Conservation (phyloP, 2,113 vertebrate genomes). For the Nymphicus hollandicus region DNA sequence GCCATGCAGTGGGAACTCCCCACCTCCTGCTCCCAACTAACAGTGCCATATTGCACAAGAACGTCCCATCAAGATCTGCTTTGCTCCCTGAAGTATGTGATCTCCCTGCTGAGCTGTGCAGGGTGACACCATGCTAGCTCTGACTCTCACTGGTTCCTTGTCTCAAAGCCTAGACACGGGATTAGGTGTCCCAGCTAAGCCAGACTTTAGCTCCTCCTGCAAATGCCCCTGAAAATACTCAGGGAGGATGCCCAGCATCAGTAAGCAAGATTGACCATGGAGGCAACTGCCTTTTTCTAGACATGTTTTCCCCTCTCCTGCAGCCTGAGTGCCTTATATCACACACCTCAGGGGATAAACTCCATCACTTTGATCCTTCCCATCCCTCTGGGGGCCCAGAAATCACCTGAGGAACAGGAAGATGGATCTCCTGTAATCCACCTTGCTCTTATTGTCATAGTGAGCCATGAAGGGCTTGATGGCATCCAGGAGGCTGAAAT, state of each 20-base stretch:
- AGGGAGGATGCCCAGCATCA: background rate
- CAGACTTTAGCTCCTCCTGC: background rate
- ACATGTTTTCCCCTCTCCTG: background rate
- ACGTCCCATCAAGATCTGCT: background rate
- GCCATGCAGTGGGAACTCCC: background rate
- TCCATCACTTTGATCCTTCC: background rate
- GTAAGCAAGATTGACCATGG: background rate
- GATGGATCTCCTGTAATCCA: constrained; percentile 75
- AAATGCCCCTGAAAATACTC: background rate
- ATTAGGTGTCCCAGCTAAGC: background rate
- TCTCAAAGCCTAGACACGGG: background rate
- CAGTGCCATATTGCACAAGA: background rate
- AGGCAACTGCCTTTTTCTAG: background rate
- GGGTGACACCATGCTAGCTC: fast-evolving
- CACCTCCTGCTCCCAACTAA: background rate
- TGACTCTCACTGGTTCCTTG: background rate
- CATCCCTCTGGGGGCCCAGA: background rate
- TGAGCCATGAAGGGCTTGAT: constrained; percentile 83
- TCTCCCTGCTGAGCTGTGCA: background rate
- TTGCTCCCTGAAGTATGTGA: background rate
- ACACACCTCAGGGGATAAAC: background rate
- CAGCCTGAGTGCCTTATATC: background rate
- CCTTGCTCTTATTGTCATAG: constrained; percentile 53
- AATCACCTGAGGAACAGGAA: constrained; percentile 94
- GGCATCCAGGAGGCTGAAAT: constrained; percentile 83